Conservation (phyloP, 2,888 invertebrate genomes). For the Pseudanteris insignis region DNA sequence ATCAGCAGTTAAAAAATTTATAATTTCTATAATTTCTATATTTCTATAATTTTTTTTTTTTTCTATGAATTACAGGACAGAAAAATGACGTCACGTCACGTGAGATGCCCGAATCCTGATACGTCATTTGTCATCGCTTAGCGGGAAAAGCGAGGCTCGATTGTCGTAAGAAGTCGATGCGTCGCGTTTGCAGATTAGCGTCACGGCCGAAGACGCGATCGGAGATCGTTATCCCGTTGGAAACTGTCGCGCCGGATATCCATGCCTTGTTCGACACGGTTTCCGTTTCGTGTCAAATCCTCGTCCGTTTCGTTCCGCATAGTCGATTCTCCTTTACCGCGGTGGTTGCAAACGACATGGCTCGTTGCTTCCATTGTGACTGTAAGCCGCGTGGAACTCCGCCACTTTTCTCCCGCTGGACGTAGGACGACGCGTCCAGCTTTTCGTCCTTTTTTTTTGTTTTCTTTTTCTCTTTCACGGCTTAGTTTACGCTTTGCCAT, state of each 20-base stretch:
- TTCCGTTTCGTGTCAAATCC: constrained; percentile 46
- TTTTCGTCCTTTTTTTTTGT: constrained; percentile 17
- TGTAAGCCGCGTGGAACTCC: constrained; percentile 37
- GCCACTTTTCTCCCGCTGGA: constrained; percentile 35
- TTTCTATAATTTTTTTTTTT: no score
- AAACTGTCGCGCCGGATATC: constrained; percentile 45
- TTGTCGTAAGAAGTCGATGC: constrained; percentile 11
- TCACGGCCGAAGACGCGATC: constrained; percentile 30
- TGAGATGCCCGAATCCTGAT: no score
- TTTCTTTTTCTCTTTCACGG: not conserved
- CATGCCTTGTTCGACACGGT: constrained; percentile 43
- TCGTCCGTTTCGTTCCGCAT: constrained; percentile 50
- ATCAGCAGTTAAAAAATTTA: no score
- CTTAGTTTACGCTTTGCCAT: no score
- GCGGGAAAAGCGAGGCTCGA: constrained; percentile 31
- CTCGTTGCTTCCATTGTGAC: constrained; percentile 47
- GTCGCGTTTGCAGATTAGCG: not conserved
- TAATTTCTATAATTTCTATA: no score
- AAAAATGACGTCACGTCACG: no score
- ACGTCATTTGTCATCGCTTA: constrained; percentile 58
- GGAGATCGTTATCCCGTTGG: constrained; percentile 36
- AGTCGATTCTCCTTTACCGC: constrained; percentile 43
- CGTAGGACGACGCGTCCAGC: constrained; percentile 46
- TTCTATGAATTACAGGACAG: no score
- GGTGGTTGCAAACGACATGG: constrained; percentile 44